Conservation (phyloP, 2,888 invertebrate species). For the Endomychus coccineus region DNA sequence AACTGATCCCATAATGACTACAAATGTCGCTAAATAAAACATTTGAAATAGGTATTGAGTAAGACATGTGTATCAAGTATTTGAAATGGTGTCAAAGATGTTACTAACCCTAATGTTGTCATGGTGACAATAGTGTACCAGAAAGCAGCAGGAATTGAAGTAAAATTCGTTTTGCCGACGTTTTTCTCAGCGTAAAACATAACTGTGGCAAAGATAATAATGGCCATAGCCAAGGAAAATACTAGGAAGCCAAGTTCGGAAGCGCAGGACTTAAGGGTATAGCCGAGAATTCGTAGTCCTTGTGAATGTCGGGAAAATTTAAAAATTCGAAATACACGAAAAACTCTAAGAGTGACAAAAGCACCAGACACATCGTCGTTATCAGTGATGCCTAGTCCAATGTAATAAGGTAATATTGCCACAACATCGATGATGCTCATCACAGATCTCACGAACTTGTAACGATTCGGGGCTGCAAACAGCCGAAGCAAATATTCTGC, state of each 20-base stretch:
- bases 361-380: constrained; percentile 99
- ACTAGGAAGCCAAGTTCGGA: constrained; percentile 98
- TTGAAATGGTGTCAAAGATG: no score
- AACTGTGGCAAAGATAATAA: constrained; percentile 99
- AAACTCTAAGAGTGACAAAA: constrained; percentile 97
- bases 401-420: constrained; percentile 98
- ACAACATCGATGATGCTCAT: constrained; percentile 99
- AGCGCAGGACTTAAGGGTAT: constrained; percentile 98
- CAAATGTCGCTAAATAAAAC: no score
- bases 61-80: no score
- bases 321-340: constrained; percentile 99
- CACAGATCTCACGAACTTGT: constrained; percentile 95
- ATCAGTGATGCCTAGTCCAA: constrained; percentile 94
- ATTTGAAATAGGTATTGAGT: no score
- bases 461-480: constrained; percentile 97
- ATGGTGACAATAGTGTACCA: constrained; percentile 99
- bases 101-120: constrained; percentile 97
- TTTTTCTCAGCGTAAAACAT: constrained; percentile 99
- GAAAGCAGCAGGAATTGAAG: constrained; percentile 98
- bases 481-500: constrained; percentile 92
- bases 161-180: constrained; percentile 93
- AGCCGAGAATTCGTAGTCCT: constrained; percentile 95
- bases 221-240: constrained; percentile 99
- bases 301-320: constrained; percentile 99
- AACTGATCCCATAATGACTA: no score